Evolutionary conservation across 2,797 vertebrate genomes (phyloP).

Genomic region (Dendrocincla fuliginosa): DNA sequence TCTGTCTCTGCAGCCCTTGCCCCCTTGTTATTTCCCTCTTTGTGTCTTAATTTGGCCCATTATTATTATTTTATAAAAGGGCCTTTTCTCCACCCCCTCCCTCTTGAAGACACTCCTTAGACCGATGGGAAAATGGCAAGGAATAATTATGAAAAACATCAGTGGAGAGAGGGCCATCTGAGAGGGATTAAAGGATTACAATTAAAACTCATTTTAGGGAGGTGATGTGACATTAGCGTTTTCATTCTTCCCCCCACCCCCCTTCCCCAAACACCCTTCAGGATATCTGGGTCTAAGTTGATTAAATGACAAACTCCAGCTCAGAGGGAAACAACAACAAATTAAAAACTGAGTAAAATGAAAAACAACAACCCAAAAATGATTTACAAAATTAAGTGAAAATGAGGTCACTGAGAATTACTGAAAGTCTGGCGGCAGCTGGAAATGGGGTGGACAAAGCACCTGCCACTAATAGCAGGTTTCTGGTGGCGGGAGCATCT

Average conservation of each 20-base stretch:
- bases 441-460: constrained; percentile 11
- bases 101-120: constrained; percentile 72
- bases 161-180: constrained; percentile 76
- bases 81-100: constrained; percentile 69
- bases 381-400: constrained; percentile 38
- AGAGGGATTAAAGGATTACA: constrained; percentile 83
- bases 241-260: constrained; percentile 18
- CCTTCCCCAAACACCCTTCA: constrained; percentile 50
- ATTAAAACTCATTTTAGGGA: constrained; percentile 73
- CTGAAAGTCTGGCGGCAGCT: background rate
- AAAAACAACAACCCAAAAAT: constrained; percentile 18
- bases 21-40: constrained; percentile 64
- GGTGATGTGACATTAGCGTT: constrained; percentile 63
- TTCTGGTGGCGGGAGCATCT: constrained; percentile 10
- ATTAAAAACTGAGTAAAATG: constrained; percentile 26
- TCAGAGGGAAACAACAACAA: constrained; percentile 36
- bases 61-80: constrained; percentile 68
- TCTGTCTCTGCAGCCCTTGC: constrained; percentile 61
- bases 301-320: constrained; percentile 57
- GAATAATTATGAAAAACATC: constrained; percentile 78
- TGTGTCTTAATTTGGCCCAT: constrained; percentile 70
- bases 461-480: background rate
- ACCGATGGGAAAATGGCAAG: constrained; percentile 75
- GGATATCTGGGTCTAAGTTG: constrained; percentile 55
- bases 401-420: constrained; percentile 48